These are phyloP conservation scores for Cheilosia urbana DNA, from an alignment of 2,888 invertebrate genomes.

Conservation along the genomic window DNA sequence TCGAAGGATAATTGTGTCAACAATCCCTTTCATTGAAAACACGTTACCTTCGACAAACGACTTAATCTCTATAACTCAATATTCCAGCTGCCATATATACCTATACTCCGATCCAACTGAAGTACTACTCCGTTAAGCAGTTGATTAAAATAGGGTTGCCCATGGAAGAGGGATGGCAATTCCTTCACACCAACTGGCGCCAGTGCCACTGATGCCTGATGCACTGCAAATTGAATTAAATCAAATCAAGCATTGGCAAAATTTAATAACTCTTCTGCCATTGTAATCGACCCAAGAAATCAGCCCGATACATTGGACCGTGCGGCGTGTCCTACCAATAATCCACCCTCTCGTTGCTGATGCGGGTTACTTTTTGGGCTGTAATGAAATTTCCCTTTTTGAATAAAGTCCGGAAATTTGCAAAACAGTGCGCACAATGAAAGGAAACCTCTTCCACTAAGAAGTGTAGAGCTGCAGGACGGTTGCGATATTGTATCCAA, in stretches of 20 bases:
- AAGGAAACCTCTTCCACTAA: slow-evolving; percentile 32
- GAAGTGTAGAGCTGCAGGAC: slow-evolving; percentile 37
- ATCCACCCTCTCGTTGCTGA: slow-evolving; percentile 52
- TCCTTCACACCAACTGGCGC: slow-evolving; percentile 61
- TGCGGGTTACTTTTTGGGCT: slow-evolving; percentile 3
- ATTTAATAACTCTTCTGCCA: slow-evolving; percentile 72
- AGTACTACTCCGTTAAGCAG: slow-evolving; percentile 15
- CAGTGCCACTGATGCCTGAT: slow-evolving; percentile 52
- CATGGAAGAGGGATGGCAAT: slow-evolving; percentile 27
- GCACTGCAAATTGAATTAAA: slow-evolving; percentile 72
- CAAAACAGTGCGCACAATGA: slow-evolving; percentile 60
- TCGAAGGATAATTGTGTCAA: slow-evolving; percentile 60
- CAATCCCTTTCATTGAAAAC: slow-evolving; percentile 52
- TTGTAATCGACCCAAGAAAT: slow-evolving; percentile 66
- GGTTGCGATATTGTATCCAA: slow-evolving; percentile 29
- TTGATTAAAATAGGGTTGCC: slow-evolving; percentile 66
- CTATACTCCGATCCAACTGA: background rate
- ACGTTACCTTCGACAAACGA: slow-evolving; percentile 58
- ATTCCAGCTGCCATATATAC: slow-evolving; percentile 22
- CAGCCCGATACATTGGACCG: slow-evolving; percentile 20
- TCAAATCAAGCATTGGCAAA: slow-evolving; percentile 72
- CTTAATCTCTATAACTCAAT: slow-evolving; percentile 69
- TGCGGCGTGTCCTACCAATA: background rate
- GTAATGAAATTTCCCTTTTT: slow-evolving; percentile 70
- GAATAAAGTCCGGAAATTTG: slow-evolving; percentile 67